A percentile compares a stretch with the other conserved stretches of the same genome.
Evolutionary conservation across 2,797 vertebrate genomes (phyloP).

Genomic region (Pyrocephalus nanus): DNA sequence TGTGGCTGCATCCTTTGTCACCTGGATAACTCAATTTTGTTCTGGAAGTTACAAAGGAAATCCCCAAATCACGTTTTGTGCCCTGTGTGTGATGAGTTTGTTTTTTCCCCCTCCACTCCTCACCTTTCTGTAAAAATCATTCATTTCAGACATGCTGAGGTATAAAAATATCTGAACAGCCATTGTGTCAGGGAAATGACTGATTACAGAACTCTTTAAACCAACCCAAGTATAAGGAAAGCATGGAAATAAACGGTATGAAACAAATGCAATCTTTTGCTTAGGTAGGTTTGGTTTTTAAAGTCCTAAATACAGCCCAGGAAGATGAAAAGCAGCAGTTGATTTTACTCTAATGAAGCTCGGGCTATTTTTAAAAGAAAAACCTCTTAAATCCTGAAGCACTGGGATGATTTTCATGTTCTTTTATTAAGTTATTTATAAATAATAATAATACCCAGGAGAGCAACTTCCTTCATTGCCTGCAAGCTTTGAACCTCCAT

Average conservation of each 20-base stretch:
- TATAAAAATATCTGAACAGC: neutral
- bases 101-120: rapidly evolving
- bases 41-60: neutral
- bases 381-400: neutral
- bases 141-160: neutral
- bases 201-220: neutral
- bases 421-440: slow-evolving; percentile 64
- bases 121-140: neutral
- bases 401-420: slow-evolving; percentile 6
- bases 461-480: slow-evolving; percentile 15
- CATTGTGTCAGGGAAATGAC: neutral
- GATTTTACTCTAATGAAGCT: slow-evolving; percentile 40
- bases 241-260: neutral
- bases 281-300: neutral
- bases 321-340: slow-evolving; percentile 36
- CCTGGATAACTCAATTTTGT: neutral
- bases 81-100: neutral
- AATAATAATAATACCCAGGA: slow-evolving; percentile 45
- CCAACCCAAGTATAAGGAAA: neutral
- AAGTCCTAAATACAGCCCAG: neutral
- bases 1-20: neutral
- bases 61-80: neutral
- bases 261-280: neutral
- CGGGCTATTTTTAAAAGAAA: slow-evolving; percentile 33
- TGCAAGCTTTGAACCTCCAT: slow-evolving; percentile 43